Conservation (phyloP, 2,888 invertebrate genomes). For the Drosophila ezoana region DNA sequence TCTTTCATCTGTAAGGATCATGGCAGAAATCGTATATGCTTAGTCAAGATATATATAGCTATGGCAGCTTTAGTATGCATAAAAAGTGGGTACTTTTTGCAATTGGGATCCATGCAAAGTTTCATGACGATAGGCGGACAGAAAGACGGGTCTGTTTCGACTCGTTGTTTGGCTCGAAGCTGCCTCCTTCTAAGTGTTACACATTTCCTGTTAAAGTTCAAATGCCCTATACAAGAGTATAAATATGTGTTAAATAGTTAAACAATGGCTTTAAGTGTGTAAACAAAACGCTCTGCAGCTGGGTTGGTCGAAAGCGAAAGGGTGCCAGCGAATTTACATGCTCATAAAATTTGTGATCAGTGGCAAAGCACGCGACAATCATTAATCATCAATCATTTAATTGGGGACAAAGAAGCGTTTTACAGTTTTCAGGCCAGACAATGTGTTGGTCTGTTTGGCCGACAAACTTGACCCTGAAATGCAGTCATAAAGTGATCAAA, state of each 20-base stretch:
- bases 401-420: conserved; percentile 40
- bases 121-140: too few species aligned
- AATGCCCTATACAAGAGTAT: too few species aligned
- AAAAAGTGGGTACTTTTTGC: too few species aligned
- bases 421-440: conserved; percentile 42
- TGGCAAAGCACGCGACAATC: conserved; percentile 66
- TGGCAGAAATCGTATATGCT: too few species aligned
- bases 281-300: conserved; percentile 34
- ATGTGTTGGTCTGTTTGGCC: conserved; percentile 18
- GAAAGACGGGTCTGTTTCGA: too few species aligned
- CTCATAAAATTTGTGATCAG: conserved; percentile 39
- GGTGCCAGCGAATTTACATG: conserved; percentile 63
- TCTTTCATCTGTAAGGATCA: too few species aligned
- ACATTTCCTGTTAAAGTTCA: too few species aligned
- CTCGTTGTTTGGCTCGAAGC: too few species aligned
- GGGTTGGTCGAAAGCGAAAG: conserved; percentile 67
- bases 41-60: too few species aligned
- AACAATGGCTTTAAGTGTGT: conserved; percentile 53
- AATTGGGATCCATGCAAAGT: too few species aligned
- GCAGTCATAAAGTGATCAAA: conserved; percentile 29
- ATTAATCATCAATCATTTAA: conserved; percentile 67
- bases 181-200: too few species aligned
- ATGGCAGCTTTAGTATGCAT: too few species aligned
- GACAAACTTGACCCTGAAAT: conserved; percentile 61
- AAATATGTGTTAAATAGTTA: conserved; percentile 66